These are phyloP conservation scores for Xylocampa areola DNA, from an alignment of 2,888 invertebrate species.

Conservation along the genomic window DNA sequence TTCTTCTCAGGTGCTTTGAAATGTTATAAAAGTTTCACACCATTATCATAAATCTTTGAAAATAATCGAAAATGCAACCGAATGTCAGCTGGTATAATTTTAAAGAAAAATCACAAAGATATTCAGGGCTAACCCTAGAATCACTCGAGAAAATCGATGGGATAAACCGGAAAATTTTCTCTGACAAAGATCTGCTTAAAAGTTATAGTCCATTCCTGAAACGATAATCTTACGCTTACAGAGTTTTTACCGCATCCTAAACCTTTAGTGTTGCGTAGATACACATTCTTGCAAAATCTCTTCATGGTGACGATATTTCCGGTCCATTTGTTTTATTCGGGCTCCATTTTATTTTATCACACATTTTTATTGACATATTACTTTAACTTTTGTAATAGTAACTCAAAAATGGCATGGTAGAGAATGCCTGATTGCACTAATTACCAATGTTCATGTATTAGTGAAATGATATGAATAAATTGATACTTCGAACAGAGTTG, in stretches of 20 bases:
- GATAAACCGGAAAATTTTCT: conserved; percentile 11
- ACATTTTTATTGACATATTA: conserved; percentile 10
- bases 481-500: too few species aligned
- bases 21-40: neutral
- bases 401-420: too few species aligned
- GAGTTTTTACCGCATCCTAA: conserved; percentile 37
- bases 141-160: conserved; percentile 2
- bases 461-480: too few species aligned
- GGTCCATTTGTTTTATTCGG: conserved; percentile 40
- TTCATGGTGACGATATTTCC: conserved; percentile 29
- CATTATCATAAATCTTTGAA: too few species aligned
- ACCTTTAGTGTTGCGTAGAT: conserved; percentile 34
- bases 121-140: conserved; percentile 3
- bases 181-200: conserved; percentile 44
- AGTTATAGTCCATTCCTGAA: conserved; percentile 39
- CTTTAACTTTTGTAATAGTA: conserved; percentile 1
- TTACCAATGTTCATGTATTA: too few species aligned
- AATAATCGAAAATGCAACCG: neutral
- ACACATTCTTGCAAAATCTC: conserved; percentile 41
- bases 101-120: conserved; percentile 1
- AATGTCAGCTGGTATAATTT: conserved; percentile 1
- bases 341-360: conserved; percentile 24
- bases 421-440: too few species aligned
- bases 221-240: conserved; percentile 37
- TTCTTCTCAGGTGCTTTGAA: too few species aligned